Percentiles rank a stretch among this genome's conserved stretches.
Evolutionary conservation across 2,113 vertebrate genomes (phyloP).

Genomic region (Columba livia): DNA sequence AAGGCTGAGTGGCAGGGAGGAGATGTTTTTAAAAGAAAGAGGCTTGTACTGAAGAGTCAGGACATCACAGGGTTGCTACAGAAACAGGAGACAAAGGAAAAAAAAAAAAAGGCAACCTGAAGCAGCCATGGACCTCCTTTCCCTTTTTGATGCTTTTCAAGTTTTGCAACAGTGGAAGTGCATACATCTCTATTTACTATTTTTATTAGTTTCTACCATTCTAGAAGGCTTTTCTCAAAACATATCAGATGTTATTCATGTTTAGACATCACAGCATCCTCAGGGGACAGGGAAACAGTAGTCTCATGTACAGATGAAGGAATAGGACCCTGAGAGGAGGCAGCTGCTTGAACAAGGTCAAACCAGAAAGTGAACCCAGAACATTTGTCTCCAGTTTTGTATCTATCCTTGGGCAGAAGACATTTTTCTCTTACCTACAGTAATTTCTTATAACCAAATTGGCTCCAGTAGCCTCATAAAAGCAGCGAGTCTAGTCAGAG

Average conservation of each 20-base stretch:
- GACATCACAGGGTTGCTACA: conserved; percentile 64
- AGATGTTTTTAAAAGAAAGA: conserved; percentile 81
- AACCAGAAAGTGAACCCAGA: background rate
- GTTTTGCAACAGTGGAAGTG: background rate
- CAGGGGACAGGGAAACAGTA: background rate
- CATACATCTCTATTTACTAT: background rate
- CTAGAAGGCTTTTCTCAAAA: background rate
- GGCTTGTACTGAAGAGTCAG: conserved; percentile 74
- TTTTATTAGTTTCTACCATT: background rate
- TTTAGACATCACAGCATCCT: background rate
- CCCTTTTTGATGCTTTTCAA: background rate
- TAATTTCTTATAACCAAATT: background rate
- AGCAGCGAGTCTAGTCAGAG: background rate
- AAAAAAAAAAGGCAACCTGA: background rate
- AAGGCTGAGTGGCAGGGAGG: conserved; percentile 75
- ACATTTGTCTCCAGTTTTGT: background rate
- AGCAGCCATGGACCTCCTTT: background rate
- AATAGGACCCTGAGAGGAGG: background rate
- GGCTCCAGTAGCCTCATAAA: background rate
- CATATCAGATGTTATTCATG: background rate
- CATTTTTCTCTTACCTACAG: background rate
- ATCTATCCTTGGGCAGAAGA: background rate
- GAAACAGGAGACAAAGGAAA: background rate
- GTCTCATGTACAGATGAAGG: fast-evolving
- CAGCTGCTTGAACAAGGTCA: background rate